Evolutionary conservation across 2,888 invertebrate genomes (phyloP), one percentile per base, ranked within the genome.

Genomic region (Drosophila kuntzei): DNA sequence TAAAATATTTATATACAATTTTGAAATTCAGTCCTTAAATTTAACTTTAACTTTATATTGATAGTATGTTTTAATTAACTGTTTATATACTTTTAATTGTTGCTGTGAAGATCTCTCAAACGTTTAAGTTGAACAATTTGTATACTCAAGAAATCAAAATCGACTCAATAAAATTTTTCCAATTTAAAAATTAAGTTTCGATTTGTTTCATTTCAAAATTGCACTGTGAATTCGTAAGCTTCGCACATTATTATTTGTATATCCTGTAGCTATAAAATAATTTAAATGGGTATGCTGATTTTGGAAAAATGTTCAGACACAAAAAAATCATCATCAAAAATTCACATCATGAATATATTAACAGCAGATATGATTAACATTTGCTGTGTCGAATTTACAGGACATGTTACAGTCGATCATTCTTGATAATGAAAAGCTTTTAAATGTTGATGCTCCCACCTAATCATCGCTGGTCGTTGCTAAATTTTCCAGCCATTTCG

Each of bases 401-500:
- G n/a, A 20, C 32, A 39, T 37, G 1, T 39, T 4, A 2, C 4
- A 12, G 36, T 44, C 44, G 29, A 54, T 16, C 16, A 29, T 16
- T 9, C 8, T 0, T 0, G 1, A 1, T 6, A 3, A 3, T n/a
- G 2, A 27, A 2, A 8, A 2, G 7, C 25, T 27, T 36, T 36
- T 6, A n/a, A 37, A 47, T 47, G 62, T 59, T 71, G 47, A 57
- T 76, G 29, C 72, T 62, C 12, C 32, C 65, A 76, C 41, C 77
- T 64, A 74, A 74, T 76, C 71, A 46, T 43, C 65, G 6, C 60
- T n/a, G 47, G 39, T 29, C 51, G 50, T 46, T 27, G 46, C 32
- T 37, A 8, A 65, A 36, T 53, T 60, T 44, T 12, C n/a, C 53
- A 34, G 14, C 39, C 8, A 57, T 46, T 62, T 62, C 16, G 61